Base-by-base conservation (phyloP, 1,140 invertebrate genomes). In the Drosophila ohnishii region DNA sequence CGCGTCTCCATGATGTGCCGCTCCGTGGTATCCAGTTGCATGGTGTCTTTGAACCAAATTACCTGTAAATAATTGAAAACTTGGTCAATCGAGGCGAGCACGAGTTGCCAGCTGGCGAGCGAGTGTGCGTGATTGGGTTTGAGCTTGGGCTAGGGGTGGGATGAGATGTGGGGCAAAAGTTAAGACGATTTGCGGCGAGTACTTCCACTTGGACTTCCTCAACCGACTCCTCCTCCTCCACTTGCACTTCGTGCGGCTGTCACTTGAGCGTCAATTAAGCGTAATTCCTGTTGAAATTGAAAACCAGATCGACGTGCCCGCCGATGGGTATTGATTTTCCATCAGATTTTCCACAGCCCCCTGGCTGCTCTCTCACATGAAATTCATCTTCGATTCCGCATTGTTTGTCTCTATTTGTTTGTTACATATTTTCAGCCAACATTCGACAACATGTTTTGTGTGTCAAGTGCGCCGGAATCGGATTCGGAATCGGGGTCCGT, bases 11-110 rank as follows among this genome's bases (percentile, higher is more conserved):
- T 94, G 79, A 94, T 94, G 76, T 94, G 92, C 44, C 93, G 92
- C 85, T 95, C 94, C 10, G 94, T 94, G 39, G 94, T 94, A 85
- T 95, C 94, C 84, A 95, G 91, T 82, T 94, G 93, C 92, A 95
- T 94, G 57, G 94, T 95, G 83, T 95, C 94, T 76, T 94, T 92
- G 90, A 94, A 95, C 94, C 94, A 95, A 72, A 94, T 91, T 61
- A 95, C 94, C 94, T 95, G 84, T 88, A 89, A 88, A 88, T 88
- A 88, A 88, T 88, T 88, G 85, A 88, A 88, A 88, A 88, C 65
- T 88, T 88, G 76, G 80, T 88, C 84, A 88, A 80, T 88, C 69
- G 71, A 57, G 72, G 66, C 75, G 62, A 72, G 62, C 74, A 78
- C 63, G 69, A 71, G 47, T 64, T 69, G 47, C 40, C 50, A 48